Percentiles rank a stretch among this genome's conserved stretches.
Evolutionary conservation across 2,797 vertebrate genomes (phyloP).

Genomic region (Centropyge bicolor): DNA sequence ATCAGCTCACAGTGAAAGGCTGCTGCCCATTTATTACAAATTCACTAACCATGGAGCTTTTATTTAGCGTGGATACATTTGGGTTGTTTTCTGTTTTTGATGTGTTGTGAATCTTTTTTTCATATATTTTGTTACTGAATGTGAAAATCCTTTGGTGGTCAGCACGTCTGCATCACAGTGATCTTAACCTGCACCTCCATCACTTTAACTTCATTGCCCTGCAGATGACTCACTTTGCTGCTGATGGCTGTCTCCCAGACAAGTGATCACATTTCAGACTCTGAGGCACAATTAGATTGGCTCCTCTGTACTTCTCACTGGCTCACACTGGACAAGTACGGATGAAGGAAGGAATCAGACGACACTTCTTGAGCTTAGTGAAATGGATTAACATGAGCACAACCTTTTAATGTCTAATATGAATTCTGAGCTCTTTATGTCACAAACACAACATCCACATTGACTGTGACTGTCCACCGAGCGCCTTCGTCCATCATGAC

Average conservation of each 20-base stretch:
- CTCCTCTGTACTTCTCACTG: slow-evolving; percentile 38
- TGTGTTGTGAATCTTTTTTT: neutral
- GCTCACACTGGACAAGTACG: slow-evolving; percentile 19
- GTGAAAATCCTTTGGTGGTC: neutral
- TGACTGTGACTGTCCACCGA: neutral
- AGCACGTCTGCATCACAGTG: slow-evolving; percentile 9
- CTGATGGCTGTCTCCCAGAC: slow-evolving; percentile 55
- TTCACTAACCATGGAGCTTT: neutral
- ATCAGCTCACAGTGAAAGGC: neutral
- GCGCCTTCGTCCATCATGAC: slow-evolving; percentile 21
- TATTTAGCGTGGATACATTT: neutral
- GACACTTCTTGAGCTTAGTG: neutral
- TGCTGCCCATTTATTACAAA: neutral
- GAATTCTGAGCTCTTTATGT: neutral
- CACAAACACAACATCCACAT: neutral
- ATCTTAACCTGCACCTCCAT: slow-evolving; percentile 44
- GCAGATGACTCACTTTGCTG: slow-evolving; percentile 53
- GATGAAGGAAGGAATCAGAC: slow-evolving; percentile 6
- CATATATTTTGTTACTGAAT: neutral
- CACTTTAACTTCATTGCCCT: slow-evolving; percentile 57
- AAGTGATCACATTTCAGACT: slow-evolving; percentile 70
- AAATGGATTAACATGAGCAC: neutral
- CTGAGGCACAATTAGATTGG: slow-evolving; percentile 65
- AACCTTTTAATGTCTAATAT: neutral
- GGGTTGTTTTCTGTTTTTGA: neutral